Conservation (phyloP, 2,888 invertebrate species). For the Leptodirus hochenwartii region DNA sequence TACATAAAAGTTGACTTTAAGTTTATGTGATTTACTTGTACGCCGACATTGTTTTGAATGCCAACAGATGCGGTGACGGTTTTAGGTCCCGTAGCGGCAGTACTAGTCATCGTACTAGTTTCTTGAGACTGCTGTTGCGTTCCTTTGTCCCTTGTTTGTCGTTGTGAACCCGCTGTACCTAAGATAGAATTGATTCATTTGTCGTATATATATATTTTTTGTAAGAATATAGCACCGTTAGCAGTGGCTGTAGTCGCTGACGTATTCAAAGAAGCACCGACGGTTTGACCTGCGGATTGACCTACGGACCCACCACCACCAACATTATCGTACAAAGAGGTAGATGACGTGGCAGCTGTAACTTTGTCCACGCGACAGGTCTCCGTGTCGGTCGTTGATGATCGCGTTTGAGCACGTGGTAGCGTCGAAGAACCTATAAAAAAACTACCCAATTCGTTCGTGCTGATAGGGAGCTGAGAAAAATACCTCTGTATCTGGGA, state of each 20-base stretch:
- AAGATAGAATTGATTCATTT: no score
- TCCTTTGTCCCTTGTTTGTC: conserved; percentile 25
- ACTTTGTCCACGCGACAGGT: conserved; percentile 49
- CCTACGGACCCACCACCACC: no score
- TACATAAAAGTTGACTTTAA: conserved; percentile 3
- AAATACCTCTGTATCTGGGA: conserved; percentile 50
- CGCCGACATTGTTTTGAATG: conserved; percentile 50
- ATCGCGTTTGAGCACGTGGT: conserved; percentile 56
- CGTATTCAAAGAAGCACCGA: conserved; percentile 20
- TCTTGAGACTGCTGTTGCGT: conserved; percentile 55
- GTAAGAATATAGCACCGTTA: conserved; percentile 4
- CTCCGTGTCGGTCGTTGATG: no score
- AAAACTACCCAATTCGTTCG: conserved; percentile 7
- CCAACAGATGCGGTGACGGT: conserved; percentile 48
- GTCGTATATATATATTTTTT: no score
- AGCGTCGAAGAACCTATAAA: conserved; percentile 62
- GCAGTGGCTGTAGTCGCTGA: neutral
- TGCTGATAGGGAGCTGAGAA: neutral
- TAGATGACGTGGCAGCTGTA: conserved; percentile 71
- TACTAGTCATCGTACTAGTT: conserved; percentile 46
- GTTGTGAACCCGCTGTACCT: conserved; percentile 20
- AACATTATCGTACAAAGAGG: conserved; percentile 77
- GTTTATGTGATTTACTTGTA: conserved; percentile 27
- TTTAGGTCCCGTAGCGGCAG: conserved; percentile 41
- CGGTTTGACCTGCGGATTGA: conserved; percentile 22